phyloP scores from a whole-genome alignment of 1,140 invertebrate genomes.

The Leptoteleia sp. region DNA sequence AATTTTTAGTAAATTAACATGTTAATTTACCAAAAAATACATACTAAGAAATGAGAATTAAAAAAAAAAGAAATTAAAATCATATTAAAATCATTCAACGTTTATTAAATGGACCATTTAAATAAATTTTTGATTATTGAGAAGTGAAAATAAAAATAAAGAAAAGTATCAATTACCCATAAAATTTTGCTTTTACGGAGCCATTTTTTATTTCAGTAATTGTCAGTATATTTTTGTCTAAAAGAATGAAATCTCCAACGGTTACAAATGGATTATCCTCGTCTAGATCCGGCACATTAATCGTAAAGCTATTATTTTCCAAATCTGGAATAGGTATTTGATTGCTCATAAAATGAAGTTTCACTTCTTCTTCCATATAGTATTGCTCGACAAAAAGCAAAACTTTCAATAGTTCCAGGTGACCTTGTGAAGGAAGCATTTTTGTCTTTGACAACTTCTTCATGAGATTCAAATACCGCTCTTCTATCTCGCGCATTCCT shows the following conservation, averaged over 20 bases:
- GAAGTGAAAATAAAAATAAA: neutral
- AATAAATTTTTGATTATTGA: too few species aligned
- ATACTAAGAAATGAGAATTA: neutral
- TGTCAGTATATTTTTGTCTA: constrained; percentile 2
- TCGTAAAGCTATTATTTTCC: constrained; percentile 3
- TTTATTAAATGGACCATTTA: too few species aligned
- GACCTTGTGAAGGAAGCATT: neutral
- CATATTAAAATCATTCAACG: too few species aligned
- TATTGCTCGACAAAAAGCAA: constrained; percentile 27
- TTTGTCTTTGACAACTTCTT: constrained; percentile 7
- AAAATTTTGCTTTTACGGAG: constrained; percentile 4
- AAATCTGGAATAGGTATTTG: neutral
- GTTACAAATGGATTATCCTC: constrained; percentile 26
- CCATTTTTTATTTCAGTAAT: constrained; percentile 28
- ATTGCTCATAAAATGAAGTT: neutral
- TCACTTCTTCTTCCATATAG: constrained; percentile 17
- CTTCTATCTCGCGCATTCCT: neutral
- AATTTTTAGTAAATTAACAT: too few species aligned
- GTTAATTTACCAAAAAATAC: neutral
- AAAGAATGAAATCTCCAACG: constrained; percentile 12
- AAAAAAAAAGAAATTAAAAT: neutral
- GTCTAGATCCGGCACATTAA: constrained; percentile 15
- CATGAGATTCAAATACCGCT: constrained; percentile 6
- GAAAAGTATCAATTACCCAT: constrained; percentile 12
- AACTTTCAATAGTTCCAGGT: constrained; percentile 18